Conservation (phyloP, 2,888 invertebrate genomes). For the Cephus spinipes region DNA sequence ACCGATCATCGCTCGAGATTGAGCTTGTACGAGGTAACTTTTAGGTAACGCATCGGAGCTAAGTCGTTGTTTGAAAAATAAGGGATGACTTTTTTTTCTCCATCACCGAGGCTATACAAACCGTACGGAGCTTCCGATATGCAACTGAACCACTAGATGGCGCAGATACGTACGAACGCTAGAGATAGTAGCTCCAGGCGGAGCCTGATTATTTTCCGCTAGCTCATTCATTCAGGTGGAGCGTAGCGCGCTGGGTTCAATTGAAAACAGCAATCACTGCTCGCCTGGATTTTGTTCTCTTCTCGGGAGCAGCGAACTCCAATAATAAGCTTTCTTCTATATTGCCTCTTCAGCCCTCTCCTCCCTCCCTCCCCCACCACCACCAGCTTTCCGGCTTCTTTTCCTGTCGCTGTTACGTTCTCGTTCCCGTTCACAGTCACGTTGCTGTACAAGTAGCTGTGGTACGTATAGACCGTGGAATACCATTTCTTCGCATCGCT, state of each 20-base stretch:
- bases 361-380: constrained; percentile 6
- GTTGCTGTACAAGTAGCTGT: too few relatives aligned
- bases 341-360: constrained; percentile 63
- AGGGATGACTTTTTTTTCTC: background rate
- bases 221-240: constrained; percentile 66
- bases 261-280: constrained; percentile 68
- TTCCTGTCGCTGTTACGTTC: constrained; percentile 3
- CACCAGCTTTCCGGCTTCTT: constrained; percentile 2
- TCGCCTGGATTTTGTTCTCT: constrained; percentile 66
- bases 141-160: background rate
- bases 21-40: too few relatives aligned
- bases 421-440: constrained; percentile 11
- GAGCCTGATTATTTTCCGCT: constrained; percentile 67
- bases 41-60: too few relatives aligned
- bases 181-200: constrained; percentile 63
- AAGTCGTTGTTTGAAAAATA: too few relatives aligned
- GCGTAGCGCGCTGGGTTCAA: constrained; percentile 58
- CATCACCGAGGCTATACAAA: background rate
- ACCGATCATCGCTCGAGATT: background rate
- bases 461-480: too few relatives aligned
- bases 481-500: too few relatives aligned
- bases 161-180: constrained; percentile 43
- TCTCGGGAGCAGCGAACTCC: constrained; percentile 61
- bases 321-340: constrained; percentile 68
- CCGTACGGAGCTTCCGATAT: constrained; percentile 5